Conservation (phyloP, 2,888 invertebrate species). For the Byasa hedistus region DNA sequence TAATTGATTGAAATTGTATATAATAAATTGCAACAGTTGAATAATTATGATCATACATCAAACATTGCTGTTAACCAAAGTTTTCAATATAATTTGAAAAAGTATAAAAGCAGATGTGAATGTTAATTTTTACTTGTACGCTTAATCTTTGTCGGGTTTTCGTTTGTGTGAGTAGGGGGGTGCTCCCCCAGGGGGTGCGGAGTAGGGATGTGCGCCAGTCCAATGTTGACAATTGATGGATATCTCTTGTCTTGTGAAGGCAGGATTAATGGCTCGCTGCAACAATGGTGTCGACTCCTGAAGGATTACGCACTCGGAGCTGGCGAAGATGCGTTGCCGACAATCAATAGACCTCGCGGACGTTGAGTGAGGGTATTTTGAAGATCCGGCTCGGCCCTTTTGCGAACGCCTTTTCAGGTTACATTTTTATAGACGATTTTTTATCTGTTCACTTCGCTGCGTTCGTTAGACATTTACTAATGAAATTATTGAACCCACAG, state of each 20-base stretch:
- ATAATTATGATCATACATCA: no score
- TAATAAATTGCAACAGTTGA: no score
- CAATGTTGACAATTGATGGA: slow-evolving; percentile 80
- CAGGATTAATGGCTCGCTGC: slow-evolving; percentile 69
- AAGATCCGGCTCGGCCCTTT: slow-evolving; percentile 3
- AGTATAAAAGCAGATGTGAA: no score
- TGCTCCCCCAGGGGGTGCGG: slow-evolving; percentile 43
- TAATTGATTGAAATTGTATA: no score
- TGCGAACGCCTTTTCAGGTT: no score
- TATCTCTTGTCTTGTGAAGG: slow-evolving; percentile 77
- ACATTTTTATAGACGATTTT: no score
- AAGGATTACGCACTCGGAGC: slow-evolving; percentile 62
- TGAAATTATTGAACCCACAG: no score
- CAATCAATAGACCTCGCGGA: slow-evolving; percentile 37
- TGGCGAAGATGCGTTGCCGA: slow-evolving; percentile 41
- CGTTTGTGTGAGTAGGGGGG: slow-evolving; percentile 57
- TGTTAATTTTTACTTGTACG: slow-evolving; percentile 2
- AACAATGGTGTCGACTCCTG: slow-evolving; percentile 68
- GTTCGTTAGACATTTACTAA: no score
- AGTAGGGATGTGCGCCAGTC: slow-evolving; percentile 57
- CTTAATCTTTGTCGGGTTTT: slow-evolving; percentile 56
- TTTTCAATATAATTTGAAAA: no score
- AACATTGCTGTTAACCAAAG: no score
- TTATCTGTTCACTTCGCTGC: no score
- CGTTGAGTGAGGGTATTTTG: slow-evolving; percentile 29